Base-by-base conservation (phyloP, 1,140 invertebrate species). In the Triops cancriformis region DNA sequence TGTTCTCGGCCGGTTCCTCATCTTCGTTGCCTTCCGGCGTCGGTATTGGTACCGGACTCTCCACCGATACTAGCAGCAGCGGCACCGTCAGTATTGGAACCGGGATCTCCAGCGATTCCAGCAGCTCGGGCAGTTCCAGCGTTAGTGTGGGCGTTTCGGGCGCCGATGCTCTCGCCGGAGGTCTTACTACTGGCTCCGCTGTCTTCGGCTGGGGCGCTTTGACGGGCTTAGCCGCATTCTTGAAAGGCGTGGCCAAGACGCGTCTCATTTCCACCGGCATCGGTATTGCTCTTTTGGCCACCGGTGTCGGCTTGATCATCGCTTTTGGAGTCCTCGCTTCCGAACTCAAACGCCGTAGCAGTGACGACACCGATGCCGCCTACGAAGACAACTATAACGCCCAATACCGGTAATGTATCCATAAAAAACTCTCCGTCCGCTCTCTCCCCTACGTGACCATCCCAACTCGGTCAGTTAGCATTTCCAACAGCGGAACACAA, bases 291-390 rank as follows among this genome's bases (percentile, higher is more conserved):
- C 7, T 64, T n/a, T 23, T 64, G 51, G 51, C 51, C 51, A 64
- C 51, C 51, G 51, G 51, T 64, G 51, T 64, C n/a, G 51, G 51
- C 51, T 23, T 64, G 18, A 64, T 64, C 51, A 64, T 64, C 51
- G 51, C 51, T 6, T 64, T 64, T 14, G 51, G 51, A 18, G 51
- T 64, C 51, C 51, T 64, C 51, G 51, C 51, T 64, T 64, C 51
- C 18, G 51, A 64, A 64, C 51, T 64, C 51, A 64, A 23, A 64
- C 51, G 51, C 23, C 51, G 51, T 12, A n/a, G 18, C 23, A 23
- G 51, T 23, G 14, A 64, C 51, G 51, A 64, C 23, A n/a, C 51
- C 51, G 9, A 64, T 23, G 18, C 51, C 51, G 9, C 7, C 51
- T 18, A 64, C 51, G 51, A 64, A 64, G 51, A 64, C 51, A 37